Percentiles rank a stretch among this genome's conserved stretches.
These are phyloP conservation scores for Sebastes itinus DNA, from an alignment of 2,797 vertebrate genomes.

Conservation along the genomic window DNA sequence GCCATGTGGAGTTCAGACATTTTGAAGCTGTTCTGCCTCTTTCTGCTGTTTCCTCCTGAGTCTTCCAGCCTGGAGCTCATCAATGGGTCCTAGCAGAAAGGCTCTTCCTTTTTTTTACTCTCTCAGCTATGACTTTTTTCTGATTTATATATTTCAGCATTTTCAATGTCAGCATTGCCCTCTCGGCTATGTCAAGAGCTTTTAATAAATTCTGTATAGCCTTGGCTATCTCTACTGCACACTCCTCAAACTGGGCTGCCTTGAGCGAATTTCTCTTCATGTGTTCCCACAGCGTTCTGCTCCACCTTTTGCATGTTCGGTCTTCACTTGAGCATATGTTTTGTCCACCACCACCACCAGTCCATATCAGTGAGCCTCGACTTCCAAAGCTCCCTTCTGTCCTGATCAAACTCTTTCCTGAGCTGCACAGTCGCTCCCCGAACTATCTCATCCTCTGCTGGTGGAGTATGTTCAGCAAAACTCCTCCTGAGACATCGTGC, in stretches of 20 bases:
- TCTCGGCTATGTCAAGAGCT: conserved; percentile 15
- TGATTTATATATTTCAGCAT: conserved; percentile 13
- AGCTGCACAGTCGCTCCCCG: conserved; percentile 24
- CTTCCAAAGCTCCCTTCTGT: conserved; percentile 31
- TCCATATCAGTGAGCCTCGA: background rate
- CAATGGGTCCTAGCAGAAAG: conserved; percentile 2
- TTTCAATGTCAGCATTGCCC: conserved; percentile 15
- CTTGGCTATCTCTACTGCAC: conserved; percentile 8
- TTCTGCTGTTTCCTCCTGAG: conserved; percentile 7
- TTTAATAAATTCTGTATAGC: conserved; percentile 21
- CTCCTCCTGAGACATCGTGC: conserved; percentile 54
- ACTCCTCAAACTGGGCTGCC: background rate
- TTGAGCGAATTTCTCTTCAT: background rate
- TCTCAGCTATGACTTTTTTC: conserved; percentile 2
- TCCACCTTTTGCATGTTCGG: background rate
- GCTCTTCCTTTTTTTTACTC: conserved; percentile 16
- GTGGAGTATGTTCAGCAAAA: conserved; percentile 31
- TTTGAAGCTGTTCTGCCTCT: background rate
- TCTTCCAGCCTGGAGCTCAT: conserved; percentile 25
- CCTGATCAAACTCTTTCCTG: conserved; percentile 30
- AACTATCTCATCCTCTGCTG: conserved; percentile 28
- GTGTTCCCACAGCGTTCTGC: background rate
- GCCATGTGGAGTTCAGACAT: conserved; percentile 9
- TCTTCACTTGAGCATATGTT: conserved; percentile 2
- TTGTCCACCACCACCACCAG: background rate